phyloP scores from a whole-genome alignment of 2,888 invertebrate species.

The Drosophila testacea region DNA sequence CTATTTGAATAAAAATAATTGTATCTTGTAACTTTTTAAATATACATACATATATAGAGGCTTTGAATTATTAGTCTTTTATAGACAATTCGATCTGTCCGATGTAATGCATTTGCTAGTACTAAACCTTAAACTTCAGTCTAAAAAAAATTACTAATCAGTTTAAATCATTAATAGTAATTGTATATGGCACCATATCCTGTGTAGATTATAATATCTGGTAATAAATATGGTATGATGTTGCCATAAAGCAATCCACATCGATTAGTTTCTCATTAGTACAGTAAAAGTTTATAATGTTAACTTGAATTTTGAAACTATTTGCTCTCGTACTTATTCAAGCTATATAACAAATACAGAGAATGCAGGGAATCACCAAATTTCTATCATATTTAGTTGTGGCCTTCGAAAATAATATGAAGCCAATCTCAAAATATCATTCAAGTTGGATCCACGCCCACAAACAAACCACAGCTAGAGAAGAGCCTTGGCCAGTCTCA shows the following conservation, averaged over 20 bases:
- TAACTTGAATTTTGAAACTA: neutral
- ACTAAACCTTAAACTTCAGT: neutral
- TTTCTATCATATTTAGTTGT: neutral
- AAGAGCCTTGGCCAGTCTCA: slow-evolving; percentile 24
- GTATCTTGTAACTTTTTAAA: no score
- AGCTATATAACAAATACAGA: neutral
- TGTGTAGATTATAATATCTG: slow-evolving; percentile 8
- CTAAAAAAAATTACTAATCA: neutral
- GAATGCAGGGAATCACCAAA: neutral
- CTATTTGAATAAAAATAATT: no score
- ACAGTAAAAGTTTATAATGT: neutral
- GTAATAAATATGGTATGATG: slow-evolving; percentile 9
- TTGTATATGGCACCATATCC: slow-evolving; percentile 4
- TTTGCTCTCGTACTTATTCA: neutral
- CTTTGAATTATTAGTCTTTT: no score
- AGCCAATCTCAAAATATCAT: slow-evolving; percentile 25
- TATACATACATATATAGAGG: neutral
- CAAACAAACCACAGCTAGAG: slow-evolving; percentile 24
- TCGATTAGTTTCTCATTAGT: slow-evolving; percentile 1
- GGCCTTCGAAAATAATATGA: slow-evolving; percentile 14
- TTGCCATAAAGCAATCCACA: slow-evolving; percentile 2
- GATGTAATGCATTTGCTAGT: no score
- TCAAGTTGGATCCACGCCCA: slow-evolving; percentile 22
- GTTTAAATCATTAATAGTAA: neutral
- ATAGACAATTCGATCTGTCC: no score